phyloP scores from a whole-genome alignment of 2,888 invertebrate genomes.

The Amorpha juglandis region DNA sequence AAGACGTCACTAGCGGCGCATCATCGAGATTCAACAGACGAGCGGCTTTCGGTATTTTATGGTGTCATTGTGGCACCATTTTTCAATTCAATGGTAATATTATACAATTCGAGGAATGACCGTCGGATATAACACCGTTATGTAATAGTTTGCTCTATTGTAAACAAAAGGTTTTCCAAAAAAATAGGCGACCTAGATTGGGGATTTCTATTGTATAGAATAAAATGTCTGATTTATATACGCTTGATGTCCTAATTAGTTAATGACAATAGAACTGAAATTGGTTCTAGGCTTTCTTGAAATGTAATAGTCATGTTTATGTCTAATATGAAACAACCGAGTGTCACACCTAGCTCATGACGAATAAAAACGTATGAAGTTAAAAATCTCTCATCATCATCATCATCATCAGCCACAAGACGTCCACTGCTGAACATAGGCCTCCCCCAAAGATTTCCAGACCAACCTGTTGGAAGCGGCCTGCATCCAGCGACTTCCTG shows the following conservation, averaged over 20 bases:
- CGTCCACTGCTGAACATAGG: too few species aligned
- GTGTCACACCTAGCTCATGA: too few species aligned
- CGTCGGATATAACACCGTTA: conserved; percentile 28
- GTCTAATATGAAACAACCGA: too few species aligned
- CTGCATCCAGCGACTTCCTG: too few species aligned
- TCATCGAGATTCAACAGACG: conserved; percentile 22
- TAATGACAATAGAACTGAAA: neutral
- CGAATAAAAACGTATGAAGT: too few species aligned
- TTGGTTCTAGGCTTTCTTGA: neutral
- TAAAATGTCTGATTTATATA: neutral
- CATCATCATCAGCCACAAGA: too few species aligned
- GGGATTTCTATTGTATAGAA: neutral
- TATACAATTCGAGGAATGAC: conserved; percentile 31
- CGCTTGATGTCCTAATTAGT: neutral
- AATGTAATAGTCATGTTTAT: too few species aligned
- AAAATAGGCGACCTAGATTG: neutral
- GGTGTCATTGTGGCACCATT: conserved; percentile 25
- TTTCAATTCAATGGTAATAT: conserved; percentile 28
- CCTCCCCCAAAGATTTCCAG: too few species aligned
- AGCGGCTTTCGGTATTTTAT: conserved; percentile 15
- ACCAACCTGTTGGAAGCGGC: too few species aligned
- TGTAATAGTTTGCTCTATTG: neutral
- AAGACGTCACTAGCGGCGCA: conserved; percentile 4
- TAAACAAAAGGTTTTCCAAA: conserved; percentile 6
- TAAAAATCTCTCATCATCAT: too few species aligned